Evolutionary conservation across 2,113 vertebrate species (phyloP).

Genomic region (Sturnira hondurensis): DNA sequence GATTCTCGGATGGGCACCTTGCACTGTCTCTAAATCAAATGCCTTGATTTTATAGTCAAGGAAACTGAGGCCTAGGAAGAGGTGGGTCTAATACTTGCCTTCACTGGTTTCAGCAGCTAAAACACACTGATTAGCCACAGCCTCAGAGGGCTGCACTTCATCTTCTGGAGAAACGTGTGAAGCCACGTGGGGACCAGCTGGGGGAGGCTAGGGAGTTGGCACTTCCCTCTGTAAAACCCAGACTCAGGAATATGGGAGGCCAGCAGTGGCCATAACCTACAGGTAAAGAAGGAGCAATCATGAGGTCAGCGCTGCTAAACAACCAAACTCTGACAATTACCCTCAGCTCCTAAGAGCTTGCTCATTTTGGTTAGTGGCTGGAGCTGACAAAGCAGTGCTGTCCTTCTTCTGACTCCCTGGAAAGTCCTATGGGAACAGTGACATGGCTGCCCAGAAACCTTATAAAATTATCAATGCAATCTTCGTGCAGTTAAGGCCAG

Average conservation of each 20-base stretch:
- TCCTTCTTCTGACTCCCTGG: not conserved
- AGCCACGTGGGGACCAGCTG: no score
- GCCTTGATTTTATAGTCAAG: not conserved
- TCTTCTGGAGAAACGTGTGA: not conserved
- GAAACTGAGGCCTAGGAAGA: not conserved
- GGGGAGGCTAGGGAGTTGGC: not conserved
- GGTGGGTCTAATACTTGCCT: not conserved
- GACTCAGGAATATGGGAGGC: not conserved
- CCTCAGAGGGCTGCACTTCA: not conserved
- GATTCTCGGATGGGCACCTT: not conserved
- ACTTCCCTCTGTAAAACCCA: not conserved
- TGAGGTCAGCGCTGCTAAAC: not conserved
- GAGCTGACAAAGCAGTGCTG: not conserved
- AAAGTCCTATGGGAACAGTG: not conserved
- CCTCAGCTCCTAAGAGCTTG: not conserved
- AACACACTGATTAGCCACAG: not conserved
- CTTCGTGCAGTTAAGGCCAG: not conserved
- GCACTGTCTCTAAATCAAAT: not conserved
- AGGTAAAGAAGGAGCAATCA: not conserved
- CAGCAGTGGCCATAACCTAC: not conserved
- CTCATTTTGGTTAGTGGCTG: not conserved
- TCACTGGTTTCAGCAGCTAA: not conserved
- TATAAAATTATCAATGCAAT: not conserved
- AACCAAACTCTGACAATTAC: not conserved
- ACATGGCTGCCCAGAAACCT: not conserved